These are phyloP conservation scores for Chaitophorus viminalis DNA, from an alignment of 2,888 invertebrate genomes.

Conservation along the genomic window DNA sequence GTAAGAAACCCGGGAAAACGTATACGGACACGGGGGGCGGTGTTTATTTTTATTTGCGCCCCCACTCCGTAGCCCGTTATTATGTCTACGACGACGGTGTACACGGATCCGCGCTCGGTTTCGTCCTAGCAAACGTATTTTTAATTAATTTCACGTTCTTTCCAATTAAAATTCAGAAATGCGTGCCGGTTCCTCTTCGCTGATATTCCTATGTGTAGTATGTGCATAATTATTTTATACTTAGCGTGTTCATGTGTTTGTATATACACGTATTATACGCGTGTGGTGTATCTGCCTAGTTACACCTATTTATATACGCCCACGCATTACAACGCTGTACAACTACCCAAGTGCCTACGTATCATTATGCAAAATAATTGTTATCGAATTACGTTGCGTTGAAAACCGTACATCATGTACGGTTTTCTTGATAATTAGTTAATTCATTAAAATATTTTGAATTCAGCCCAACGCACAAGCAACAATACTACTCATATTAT, in stretches of 20 bases:
- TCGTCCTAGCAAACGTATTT: background rate
- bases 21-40: too few relatives aligned
- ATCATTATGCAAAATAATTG: slow-evolving; percentile 29
- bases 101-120: too few relatives aligned
- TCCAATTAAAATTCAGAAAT: slow-evolving; percentile 47
- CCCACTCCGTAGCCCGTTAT: background rate
- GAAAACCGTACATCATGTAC: background rate
- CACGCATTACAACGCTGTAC: background rate
- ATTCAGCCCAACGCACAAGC: background rate
- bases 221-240: too few relatives aligned
- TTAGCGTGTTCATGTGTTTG: too few relatives aligned
- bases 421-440: slow-evolving; percentile 20
- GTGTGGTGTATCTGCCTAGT: slow-evolving; percentile 1
- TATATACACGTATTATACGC: too few relatives aligned
- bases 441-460: background rate
- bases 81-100: too few relatives aligned
- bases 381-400: slow-evolving; percentile 14
- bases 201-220: too few relatives aligned
- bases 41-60: background rate
- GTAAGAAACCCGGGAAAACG: too few relatives aligned
- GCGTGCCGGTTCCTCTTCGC: background rate
- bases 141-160: background rate
- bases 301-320: slow-evolving; percentile 37
- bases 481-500: too few relatives aligned
- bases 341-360: background rate